These are phyloP conservation scores for Phyllostomus hastatus DNA, from an alignment of 2,113 vertebrate genomes.

Conservation along the genomic window DNA sequence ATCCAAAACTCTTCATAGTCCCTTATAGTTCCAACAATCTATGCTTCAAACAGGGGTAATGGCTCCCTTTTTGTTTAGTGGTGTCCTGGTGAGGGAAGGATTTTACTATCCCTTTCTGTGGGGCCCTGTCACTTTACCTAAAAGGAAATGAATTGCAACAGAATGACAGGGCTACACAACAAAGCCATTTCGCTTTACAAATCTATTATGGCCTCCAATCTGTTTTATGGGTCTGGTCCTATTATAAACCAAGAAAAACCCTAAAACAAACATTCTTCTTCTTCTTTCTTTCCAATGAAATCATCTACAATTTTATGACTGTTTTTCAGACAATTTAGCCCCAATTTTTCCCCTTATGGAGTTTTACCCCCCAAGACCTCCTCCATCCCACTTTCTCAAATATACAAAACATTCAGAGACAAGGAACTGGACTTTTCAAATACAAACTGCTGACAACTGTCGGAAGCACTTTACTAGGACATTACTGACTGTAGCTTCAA, in stretches of 20 bases:
- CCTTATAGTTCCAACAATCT: slow-evolving; percentile 36
- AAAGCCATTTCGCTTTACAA: slow-evolving; percentile 67
- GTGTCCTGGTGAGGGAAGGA: slow-evolving; percentile 60
- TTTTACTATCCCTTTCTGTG: slow-evolving; percentile 62
- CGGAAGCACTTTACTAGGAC: background rate
- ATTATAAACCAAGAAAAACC: slow-evolving; percentile 43
- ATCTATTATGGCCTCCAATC: slow-evolving; percentile 53
- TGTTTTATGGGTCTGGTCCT: slow-evolving; percentile 63
- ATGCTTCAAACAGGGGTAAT: slow-evolving; percentile 46
- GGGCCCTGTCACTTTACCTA: slow-evolving; percentile 51
- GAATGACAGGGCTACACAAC: slow-evolving; percentile 65
- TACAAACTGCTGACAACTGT: slow-evolving; percentile 34
- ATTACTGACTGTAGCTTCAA: slow-evolving; percentile 8
- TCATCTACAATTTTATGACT: slow-evolving; percentile 49
- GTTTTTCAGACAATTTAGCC: background rate
- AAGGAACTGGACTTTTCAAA: slow-evolving; percentile 67
- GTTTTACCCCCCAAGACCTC: background rate
- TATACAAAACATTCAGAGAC: slow-evolving; percentile 12
- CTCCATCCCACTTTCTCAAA: background rate
- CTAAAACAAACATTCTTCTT: slow-evolving; percentile 49
- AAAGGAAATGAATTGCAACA: slow-evolving; percentile 67
- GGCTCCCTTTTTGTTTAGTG: slow-evolving; percentile 46
- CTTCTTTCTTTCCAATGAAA: slow-evolving; percentile 22
- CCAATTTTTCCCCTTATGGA: background rate
- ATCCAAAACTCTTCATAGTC: background rate